These are phyloP conservation scores for Heliconius melpomene DNA, from an alignment of 1,140 invertebrate genomes.

Conservation along the genomic window DNA sequence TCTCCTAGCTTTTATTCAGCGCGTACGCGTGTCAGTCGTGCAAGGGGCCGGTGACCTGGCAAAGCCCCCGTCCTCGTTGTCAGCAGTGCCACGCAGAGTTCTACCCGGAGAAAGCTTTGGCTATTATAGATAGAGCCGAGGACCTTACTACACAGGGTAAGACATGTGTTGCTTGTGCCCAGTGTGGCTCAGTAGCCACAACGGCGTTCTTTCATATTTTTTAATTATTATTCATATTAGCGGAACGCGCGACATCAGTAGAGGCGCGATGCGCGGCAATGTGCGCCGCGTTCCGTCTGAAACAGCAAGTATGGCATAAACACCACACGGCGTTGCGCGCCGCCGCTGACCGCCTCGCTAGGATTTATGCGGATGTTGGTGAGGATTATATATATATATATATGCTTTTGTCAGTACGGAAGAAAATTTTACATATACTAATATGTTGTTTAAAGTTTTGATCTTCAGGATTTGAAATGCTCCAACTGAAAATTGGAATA, in stretches of 20 bases:
- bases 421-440: no score
- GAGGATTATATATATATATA: neutral
- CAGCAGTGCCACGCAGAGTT: slow-evolving; percentile 58
- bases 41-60: slow-evolving; percentile 62
- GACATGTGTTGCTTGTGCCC: no score
- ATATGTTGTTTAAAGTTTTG: no score
- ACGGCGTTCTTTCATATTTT: no score
- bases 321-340: slow-evolving; percentile 57
- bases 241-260: slow-evolving; percentile 37
- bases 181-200: no score
- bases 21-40: slow-evolving; percentile 69
- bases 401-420: no score
- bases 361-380: slow-evolving; percentile 61
- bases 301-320: slow-evolving; percentile 63
- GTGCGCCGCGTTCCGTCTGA: slow-evolving; percentile 52
- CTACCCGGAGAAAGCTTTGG: slow-evolving; percentile 47
- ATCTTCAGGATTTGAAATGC: no score
- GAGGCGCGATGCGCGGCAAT: slow-evolving; percentile 54
- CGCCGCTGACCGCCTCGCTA: slow-evolving; percentile 54
- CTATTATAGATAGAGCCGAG: slow-evolving; percentile 53
- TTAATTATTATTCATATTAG: slow-evolving; percentile 33
- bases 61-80: slow-evolving; percentile 41
- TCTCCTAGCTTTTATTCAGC: slow-evolving; percentile 56
- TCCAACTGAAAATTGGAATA: no score
- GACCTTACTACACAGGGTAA: slow-evolving; percentile 53